These are phyloP conservation scores for Nylanderia fulva DNA, from an alignment of 1,140 invertebrate species.

Conservation along the genomic window DNA sequence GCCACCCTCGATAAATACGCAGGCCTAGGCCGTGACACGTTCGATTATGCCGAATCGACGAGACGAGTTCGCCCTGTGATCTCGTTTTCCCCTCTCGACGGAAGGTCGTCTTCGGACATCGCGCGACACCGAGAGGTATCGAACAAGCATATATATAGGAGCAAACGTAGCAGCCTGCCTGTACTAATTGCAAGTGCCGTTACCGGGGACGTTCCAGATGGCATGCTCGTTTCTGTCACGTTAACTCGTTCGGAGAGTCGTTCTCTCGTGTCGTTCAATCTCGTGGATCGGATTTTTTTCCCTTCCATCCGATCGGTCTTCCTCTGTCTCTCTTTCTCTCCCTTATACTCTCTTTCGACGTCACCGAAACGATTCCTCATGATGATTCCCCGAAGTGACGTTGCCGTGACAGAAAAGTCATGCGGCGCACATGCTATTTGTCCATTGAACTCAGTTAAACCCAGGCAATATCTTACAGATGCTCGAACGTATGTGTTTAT, in stretches of 20 bases:
- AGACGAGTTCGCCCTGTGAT: conserved; percentile 54
- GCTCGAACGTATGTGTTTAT: conserved; percentile 1
- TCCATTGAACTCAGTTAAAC: conserved; percentile 42
- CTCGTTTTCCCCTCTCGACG: conserved; percentile 65
- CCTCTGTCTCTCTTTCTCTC: background rate
- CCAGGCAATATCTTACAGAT: conserved; percentile 15
- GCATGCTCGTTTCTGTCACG: conserved; percentile 74
- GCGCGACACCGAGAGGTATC: conserved; percentile 57
- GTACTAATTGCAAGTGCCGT: conserved; percentile 78
- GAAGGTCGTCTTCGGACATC: conserved; percentile 70
- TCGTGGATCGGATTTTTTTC: conserved; percentile 42
- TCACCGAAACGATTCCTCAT: conserved; percentile 6
- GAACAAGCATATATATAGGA: conserved; percentile 47
- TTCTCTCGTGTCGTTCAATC: conserved; percentile 18
- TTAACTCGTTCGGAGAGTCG: conserved; percentile 50
- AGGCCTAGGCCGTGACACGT: background rate
- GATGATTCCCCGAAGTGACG: background rate
- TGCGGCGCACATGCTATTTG: conserved; percentile 13
- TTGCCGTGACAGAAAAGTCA: conserved; percentile 2
- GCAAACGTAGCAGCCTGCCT: conserved; percentile 47
- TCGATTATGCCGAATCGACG: conserved; percentile 14
- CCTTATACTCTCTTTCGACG: background rate
- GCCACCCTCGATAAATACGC: conserved; percentile 4
- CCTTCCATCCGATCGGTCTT: conserved; percentile 2
- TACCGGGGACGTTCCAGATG: conserved; percentile 78